Base-by-base conservation (phyloP, 2,888 invertebrate species). In the Nomada fabriciana region DNA sequence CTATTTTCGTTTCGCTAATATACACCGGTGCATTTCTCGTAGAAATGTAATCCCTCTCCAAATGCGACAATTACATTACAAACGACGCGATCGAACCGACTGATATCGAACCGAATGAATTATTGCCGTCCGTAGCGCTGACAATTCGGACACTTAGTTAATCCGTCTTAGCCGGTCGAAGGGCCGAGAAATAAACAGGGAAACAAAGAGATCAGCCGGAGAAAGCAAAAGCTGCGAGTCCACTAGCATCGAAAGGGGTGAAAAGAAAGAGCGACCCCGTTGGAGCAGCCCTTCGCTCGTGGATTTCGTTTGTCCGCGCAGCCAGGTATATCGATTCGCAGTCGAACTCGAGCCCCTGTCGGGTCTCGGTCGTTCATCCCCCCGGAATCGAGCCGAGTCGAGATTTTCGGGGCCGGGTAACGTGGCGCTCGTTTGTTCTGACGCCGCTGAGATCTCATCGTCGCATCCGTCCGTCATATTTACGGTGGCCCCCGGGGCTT, bases 391-490 rank as follows among this genome's bases (percentile, higher is more conserved):
- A 76, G 79, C 70, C 77, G 85, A 71, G 60, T 70, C 60, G 88
- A 86, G 88, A 88, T 88, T 88, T 87, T 87, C 80, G 82, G 76
- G 68, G n/a, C 72, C 50, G 43, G 76, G 47, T 80, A 36, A 70
- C 77, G 80, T 53, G 80, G 57, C 36, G 85, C 83, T 88, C 88
- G 89, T 90, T 89, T 83, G 87, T 88, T 89, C 86, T 75, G 86
- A 89, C 87, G 80, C 76, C 74, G 77, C 80, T 75, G 80, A 83
- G 89, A 90, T 90, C 85, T 82, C 89, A 89, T 90, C 89, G 83
- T 86, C 83, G 78, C 82, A 63, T 89, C 84, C 89, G 91, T 91
- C 89, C 89, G 91, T 92, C 92, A 91, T 91, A 90, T 92, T 92
- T 91, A 92, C 90, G 89, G 88, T 83, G 86, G 82, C 84, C 80